Evolutionary conservation across 2,888 invertebrate species (phyloP).

Genomic region (Limnephilus auricula): DNA sequence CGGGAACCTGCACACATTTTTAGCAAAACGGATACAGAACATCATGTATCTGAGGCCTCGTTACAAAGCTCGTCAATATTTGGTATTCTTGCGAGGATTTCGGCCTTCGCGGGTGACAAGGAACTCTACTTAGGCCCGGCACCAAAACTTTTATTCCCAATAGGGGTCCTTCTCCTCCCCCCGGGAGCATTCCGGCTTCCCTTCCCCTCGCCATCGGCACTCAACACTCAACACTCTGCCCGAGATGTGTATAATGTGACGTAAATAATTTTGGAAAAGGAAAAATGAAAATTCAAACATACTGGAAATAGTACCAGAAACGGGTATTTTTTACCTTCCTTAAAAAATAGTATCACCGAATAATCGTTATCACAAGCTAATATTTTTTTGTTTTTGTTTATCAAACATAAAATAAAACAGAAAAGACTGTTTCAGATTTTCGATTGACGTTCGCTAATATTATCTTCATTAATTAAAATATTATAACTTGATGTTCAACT

Average conservation of each 20-base stretch:
- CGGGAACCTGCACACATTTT: slow-evolving; percentile 10
- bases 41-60: slow-evolving; percentile 28
- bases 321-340: background rate
- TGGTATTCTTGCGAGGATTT: slow-evolving; percentile 58
- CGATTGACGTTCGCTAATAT: too few species aligned
- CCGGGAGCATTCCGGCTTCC: too few species aligned
- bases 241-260: slow-evolving; percentile 9
- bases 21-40: slow-evolving; percentile 5
- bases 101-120: slow-evolving; percentile 55
- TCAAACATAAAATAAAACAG: too few species aligned
- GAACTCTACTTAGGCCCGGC: slow-evolving; percentile 58
- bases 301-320: background rate
- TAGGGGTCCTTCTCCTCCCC: slow-evolving; percentile 24
- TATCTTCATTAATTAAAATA: too few species aligned
- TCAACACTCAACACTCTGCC: background rate
- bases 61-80: slow-evolving; percentile 53
- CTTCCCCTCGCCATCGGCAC: too few species aligned
- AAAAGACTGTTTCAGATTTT: too few species aligned
- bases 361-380: too few species aligned
- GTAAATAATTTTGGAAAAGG: background rate
- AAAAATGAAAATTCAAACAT: background rate
- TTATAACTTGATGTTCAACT: too few species aligned
- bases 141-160: slow-evolving; percentile 58
- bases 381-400: too few species aligned
- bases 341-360: too few species aligned